These are phyloP conservation scores for Xerus inauris DNA, from an alignment of 2,113 vertebrate species.

Conservation along the genomic window DNA sequence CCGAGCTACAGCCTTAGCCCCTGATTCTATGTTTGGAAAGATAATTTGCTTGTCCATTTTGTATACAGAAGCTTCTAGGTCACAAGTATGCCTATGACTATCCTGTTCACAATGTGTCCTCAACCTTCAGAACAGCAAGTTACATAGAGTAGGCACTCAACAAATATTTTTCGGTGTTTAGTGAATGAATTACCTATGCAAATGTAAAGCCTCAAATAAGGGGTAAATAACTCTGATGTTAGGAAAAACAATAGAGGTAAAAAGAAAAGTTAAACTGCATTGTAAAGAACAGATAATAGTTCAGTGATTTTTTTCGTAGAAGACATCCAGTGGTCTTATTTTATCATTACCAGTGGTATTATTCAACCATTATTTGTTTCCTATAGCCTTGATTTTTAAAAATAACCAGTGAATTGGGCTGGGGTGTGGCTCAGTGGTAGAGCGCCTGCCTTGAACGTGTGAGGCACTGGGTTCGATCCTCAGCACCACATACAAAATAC, in stretches of 20 bases:
- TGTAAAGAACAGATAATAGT: neutral
- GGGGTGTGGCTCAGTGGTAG: too few species aligned
- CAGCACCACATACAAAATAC: too few species aligned
- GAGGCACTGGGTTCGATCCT: too few species aligned
- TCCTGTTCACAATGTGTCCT: neutral
- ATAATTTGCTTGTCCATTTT: conserved; percentile 34
- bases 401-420: neutral
- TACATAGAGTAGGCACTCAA: neutral
- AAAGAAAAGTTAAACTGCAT: neutral
- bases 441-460: too few species aligned
- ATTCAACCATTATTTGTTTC: conserved; percentile 14
- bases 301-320: neutral
- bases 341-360: neutral
- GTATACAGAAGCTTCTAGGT: neutral
- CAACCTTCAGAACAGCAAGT: neutral
- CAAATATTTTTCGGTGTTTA: neutral
- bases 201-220: conserved; percentile 18
- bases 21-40: neutral
- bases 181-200: neutral
- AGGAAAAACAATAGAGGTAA: neutral
- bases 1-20: too few species aligned
- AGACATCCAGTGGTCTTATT: neutral
- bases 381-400: conserved; percentile 38
- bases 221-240: neutral
- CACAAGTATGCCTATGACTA: neutral